Conservation (phyloP, 2,888 invertebrate genomes). For the Globia sparganii region DNA sequence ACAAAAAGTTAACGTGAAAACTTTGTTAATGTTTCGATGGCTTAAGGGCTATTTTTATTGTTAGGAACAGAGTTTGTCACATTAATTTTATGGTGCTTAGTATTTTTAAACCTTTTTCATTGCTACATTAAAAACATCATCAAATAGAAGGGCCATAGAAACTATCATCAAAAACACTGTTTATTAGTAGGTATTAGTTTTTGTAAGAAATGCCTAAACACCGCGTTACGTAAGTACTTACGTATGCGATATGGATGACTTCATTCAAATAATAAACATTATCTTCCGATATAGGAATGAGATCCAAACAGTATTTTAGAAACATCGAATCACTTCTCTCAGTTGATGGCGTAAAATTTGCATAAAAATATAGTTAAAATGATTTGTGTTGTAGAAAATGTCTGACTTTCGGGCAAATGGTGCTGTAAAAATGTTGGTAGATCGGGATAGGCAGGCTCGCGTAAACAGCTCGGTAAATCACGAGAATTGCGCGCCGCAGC, state of each 20-base stretch:
- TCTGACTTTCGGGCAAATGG: conserved; percentile 81
- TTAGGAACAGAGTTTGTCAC: conserved; percentile 68
- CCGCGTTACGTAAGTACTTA: neutral
- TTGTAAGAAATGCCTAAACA: neutral
- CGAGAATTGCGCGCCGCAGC: conserved; percentile 84
- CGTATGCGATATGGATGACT: conserved; percentile 10
- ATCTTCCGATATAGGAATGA: conserved; percentile 53
- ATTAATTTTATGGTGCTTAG: conserved; percentile 62
- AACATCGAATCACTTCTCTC: conserved; percentile 59
- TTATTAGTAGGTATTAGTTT: conserved; percentile 1
- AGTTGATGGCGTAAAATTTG: conserved; percentile 72
- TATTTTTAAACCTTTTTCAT: conserved; percentile 60
- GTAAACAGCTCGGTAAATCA: conserved; percentile 90
- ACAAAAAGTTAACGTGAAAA: conserved; percentile 86
- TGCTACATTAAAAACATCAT: conserved; percentile 24
- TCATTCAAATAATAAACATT: conserved; percentile 42
- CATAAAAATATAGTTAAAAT: conserved; percentile 82
- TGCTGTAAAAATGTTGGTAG: conserved; percentile 85
- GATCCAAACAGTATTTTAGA: conserved; percentile 64
- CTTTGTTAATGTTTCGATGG: conserved; percentile 79
- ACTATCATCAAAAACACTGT: conserved; percentile 22
- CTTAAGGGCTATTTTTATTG: conserved; percentile 82
- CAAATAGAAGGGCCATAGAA: conserved; percentile 23
- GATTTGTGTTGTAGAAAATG: conserved; percentile 84
- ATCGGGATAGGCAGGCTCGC: conserved; percentile 82